These are phyloP conservation scores for Daboia siamensis DNA, from an alignment of 2,113 vertebrate genomes.

Conservation along the genomic window DNA sequence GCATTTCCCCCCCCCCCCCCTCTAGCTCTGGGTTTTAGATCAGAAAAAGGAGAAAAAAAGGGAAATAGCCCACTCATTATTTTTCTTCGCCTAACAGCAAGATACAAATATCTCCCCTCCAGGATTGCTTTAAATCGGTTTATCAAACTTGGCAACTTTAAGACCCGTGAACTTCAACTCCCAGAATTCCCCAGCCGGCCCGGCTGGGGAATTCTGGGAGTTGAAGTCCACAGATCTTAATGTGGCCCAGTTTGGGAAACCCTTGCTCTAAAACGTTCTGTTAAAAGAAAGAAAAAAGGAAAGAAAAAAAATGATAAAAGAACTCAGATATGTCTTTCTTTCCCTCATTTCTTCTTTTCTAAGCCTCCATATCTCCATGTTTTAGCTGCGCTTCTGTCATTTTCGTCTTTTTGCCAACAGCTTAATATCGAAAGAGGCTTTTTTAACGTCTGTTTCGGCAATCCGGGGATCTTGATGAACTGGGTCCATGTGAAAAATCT, in stretches of 20 bases:
- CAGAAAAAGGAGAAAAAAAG: neutral
- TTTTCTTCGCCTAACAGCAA: neutral
- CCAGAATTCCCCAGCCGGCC: neutral
- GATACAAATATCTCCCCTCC: neutral
- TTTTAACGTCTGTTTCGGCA: conserved; percentile 82
- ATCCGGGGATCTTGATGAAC: conserved; percentile 80
- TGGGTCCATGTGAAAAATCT: conserved; percentile 92
- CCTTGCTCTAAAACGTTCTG: neutral
- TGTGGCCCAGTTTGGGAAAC: neutral
- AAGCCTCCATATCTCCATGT: neutral
- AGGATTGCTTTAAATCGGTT: neutral
- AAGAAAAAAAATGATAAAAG: neutral
- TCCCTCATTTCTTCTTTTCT: fast-evolving
- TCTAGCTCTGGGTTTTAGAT: neutral
- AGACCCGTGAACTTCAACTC: neutral
- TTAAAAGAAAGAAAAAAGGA: neutral
- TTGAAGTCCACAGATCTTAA: neutral
- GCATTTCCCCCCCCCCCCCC: neutral
- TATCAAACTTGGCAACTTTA: neutral
- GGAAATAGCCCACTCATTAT: neutral
- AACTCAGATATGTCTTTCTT: neutral
- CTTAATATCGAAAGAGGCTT: conserved; percentile 81
- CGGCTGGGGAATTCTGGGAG: neutral
- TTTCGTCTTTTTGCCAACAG: conserved; percentile 61
- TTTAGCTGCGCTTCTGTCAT: neutral